Evolutionary conservation across 53 echinoderm and acorn worm species (phyloP).

Genomic region (Pentamera pediparva): DNA sequence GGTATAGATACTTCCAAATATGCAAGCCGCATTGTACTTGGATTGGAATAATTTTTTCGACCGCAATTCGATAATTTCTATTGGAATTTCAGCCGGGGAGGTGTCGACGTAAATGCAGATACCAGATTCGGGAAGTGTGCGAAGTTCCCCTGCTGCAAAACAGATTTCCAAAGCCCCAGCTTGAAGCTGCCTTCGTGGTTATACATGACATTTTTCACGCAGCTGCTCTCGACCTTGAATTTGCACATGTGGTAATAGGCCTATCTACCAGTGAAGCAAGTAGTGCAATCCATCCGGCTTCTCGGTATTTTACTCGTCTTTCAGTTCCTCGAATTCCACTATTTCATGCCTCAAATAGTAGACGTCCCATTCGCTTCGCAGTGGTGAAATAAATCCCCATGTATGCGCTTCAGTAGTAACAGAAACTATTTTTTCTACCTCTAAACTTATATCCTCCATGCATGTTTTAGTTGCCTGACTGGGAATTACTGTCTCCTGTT

Average conservation of each 20-base stretch:
- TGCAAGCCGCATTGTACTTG: neutral
- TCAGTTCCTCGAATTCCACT: no score
- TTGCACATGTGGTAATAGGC: no score
- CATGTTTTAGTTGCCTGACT: conserved; percentile 6
- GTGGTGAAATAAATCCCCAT: no score
- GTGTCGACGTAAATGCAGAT: neutral
- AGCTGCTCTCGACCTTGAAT: no score
- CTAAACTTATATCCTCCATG: neutral
- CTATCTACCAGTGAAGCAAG: no score
- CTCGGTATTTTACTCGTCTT: no score
- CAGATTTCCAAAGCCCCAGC: neutral
- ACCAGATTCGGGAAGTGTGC: neutral
- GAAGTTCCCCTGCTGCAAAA: neutral
- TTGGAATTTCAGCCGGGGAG: conserved; percentile 1
- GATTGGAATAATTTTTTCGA: neutral
- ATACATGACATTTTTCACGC: no score
- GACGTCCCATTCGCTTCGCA: no score
- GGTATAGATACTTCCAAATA: neutral
- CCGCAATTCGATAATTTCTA: neutral
- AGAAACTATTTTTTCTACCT: neutral
- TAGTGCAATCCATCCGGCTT: no score
- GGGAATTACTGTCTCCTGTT: neutral
- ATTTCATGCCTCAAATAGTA: no score
- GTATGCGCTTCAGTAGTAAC: conserved; percentile 2
- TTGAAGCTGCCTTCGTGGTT: no score